Percentiles rank a stretch among this genome's conserved stretches.
phyloP scores from a whole-genome alignment of 2,888 invertebrate species.

The Taenaris catops region DNA sequence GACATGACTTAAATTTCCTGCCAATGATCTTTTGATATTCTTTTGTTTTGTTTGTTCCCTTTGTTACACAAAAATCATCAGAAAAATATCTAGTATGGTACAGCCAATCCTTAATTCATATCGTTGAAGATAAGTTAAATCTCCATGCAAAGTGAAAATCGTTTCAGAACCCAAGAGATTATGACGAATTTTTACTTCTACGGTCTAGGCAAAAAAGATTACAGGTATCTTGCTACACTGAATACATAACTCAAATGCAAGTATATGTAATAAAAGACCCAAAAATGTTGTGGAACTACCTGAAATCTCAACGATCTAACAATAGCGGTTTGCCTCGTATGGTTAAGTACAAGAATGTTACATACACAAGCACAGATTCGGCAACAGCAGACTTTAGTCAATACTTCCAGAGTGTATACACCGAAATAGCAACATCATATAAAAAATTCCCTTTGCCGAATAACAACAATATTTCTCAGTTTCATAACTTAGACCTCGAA shows the following conservation, averaged over 20 bases:
- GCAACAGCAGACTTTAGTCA: background rate
- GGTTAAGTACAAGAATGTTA: slow-evolving; percentile 6
- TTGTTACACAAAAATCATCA: background rate
- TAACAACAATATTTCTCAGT: too few relatives aligned
- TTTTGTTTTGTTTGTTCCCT: background rate
- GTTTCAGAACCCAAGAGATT: slow-evolving; percentile 15
- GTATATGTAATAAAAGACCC: slow-evolving; percentile 12
- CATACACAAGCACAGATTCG: background rate
- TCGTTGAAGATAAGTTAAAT: slow-evolving; percentile 17
- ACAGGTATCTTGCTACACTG: slow-evolving; percentile 7
- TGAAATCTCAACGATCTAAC: slow-evolving; percentile 12
- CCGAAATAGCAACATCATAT: background rate
- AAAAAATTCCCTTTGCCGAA: too few relatives aligned
- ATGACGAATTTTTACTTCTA: slow-evolving; percentile 11
- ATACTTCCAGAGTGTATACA: background rate
- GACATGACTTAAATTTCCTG: too few relatives aligned
- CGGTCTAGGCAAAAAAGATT: slow-evolving; percentile 4
- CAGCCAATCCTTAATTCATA: too few relatives aligned
- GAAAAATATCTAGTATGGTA: slow-evolving; percentile 16
- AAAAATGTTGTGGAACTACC: slow-evolving; percentile 16
- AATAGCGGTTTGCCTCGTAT: slow-evolving; percentile 11
- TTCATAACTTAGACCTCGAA: background rate
- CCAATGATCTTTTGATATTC: too few relatives aligned
- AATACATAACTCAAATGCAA: slow-evolving; percentile 5
- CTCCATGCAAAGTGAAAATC: slow-evolving; percentile 13